Evolutionary conservation across 2,888 invertebrate genomes (phyloP), one percentile per base, ranked within the genome.

Genomic region (Meandrusa payeni): DNA sequence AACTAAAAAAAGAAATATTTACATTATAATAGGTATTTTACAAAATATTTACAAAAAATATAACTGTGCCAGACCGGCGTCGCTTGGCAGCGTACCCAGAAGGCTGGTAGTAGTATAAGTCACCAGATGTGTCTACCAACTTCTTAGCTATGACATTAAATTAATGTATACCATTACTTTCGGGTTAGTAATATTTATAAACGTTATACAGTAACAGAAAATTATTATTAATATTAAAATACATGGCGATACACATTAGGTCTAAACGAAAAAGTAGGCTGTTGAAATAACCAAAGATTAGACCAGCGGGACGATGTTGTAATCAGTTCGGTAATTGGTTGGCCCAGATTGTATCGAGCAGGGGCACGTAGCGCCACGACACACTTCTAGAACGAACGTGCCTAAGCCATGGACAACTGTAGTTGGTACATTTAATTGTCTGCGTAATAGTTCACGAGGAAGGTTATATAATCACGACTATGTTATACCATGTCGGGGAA

Each of bases 291-390:
- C 19, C 19, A 26, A 43, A 38, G 38, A 44, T 44, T 44, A 38
- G 38, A 41, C 27, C 26, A 45, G 23, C 27, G 41, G 34, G 38
- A 51, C 43, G 36, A 46, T 54, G 47, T 47, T 51, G 57, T 53
- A 55, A 47, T 46, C 48, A 55, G 38, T 41, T 38, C 52, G 57
- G 59, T 70, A 69, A 72, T 75, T 65, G 68, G 55, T 55, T 69
- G 72, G 56, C 70, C 73, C 63, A 73, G 70, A 76, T 78, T 55
- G 53, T 57, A 55, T 55, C 47, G 48, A 46, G 52, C 59, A 56
- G 20, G 41, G 65, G 65, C 81, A 80, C 79, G 79, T 81, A 74
- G 51, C 46, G 49, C 58, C 53, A 50, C 64, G 70, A 68, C 70
- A 71, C 53, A 56, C 54, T 72, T 68, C 54, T 46, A 28, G 31